A percentile compares a stretch with the other conserved stretches of the same genome.
phyloP scores from a whole-genome alignment of 2,797 vertebrate species.

The Lagocephalus sceleratus region DNA sequence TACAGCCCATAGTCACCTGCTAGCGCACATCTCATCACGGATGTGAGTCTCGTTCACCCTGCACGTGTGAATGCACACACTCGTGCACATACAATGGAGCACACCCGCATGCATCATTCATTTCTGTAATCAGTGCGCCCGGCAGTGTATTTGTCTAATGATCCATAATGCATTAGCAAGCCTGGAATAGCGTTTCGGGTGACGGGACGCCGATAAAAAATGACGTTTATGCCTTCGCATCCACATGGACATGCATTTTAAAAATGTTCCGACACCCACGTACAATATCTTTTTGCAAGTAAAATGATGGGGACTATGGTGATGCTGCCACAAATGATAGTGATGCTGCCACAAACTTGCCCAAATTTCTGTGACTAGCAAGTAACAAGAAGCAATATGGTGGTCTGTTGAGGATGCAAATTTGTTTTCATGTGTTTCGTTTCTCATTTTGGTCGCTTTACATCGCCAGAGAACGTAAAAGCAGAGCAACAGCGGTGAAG shows the following conservation, averaged over 20 bases:
- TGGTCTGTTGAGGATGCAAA: conserved; percentile 5
- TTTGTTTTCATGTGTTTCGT: conserved; percentile 20
- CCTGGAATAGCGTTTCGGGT: conserved; percentile 37
- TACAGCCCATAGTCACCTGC: conserved; percentile 42
- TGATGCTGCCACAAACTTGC: conserved; percentile 45
- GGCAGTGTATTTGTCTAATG: conserved; percentile 60
- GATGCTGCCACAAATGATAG: conserved; percentile 40
- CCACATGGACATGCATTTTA: conserved; percentile 24
- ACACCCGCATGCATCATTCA: conserved; percentile 52
- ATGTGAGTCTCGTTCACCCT: conserved; percentile 16
- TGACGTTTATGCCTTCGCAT: conserved; percentile 27
- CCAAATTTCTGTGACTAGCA: conserved; percentile 34
- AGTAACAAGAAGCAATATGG: conserved; percentile 15
- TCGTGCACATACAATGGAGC: conserved; percentile 11
- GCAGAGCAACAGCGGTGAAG: no score
- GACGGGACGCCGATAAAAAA: conserved; percentile 29
- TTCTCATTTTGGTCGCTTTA: conserved; percentile 7
- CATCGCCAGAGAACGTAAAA: not conserved
- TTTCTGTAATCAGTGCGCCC: conserved; percentile 53
- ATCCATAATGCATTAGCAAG: conserved; percentile 55
- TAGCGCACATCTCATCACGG: conserved; percentile 49
- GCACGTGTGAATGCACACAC: conserved; percentile 7
- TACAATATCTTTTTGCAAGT: conserved; percentile 29
- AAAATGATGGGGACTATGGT: conserved; percentile 34
- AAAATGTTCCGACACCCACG: conserved; percentile 30